Evolutionary conservation across 2,888 invertebrate genomes (phyloP).

Genomic region (Dasysyrphus albostriatus): DNA sequence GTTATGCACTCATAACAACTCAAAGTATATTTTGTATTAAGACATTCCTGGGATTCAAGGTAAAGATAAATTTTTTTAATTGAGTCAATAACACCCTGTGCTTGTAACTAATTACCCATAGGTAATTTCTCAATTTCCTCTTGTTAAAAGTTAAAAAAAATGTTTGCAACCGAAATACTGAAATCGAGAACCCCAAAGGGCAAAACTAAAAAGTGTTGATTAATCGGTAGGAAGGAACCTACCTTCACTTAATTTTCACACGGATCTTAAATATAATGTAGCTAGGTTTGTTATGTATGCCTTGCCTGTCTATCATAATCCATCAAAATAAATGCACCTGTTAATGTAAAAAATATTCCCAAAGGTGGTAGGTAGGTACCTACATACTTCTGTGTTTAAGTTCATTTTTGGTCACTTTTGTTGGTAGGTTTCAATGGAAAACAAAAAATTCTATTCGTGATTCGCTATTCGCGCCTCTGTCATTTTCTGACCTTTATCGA

Average conservation of each 20-base stretch:
- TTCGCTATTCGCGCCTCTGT: neutral
- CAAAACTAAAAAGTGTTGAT: neutral
- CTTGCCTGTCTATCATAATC: conserved; percentile 11
- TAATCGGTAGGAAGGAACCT: neutral
- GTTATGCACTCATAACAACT: too few species aligned
- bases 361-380: too few species aligned
- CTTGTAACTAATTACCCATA: too few species aligned
- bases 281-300: neutral
- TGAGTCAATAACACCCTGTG: too few species aligned
- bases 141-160: too few species aligned
- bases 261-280: neutral
- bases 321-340: conserved; percentile 47
- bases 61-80: too few species aligned
- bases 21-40: too few species aligned
- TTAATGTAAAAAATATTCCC: neutral
- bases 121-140: too few species aligned
- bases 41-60: too few species aligned
- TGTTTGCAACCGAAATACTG: neutral
- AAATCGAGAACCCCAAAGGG: neutral
- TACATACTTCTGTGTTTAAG: neutral
- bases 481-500: conserved; percentile 59
- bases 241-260: conserved; percentile 11
- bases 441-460: neutral
- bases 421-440: neutral
- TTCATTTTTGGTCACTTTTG: neutral